Percentiles rank a stretch among this genome's conserved stretches.
phyloP scores from a whole-genome alignment of 2,113 vertebrate genomes.

The Peromyscus maniculatus region DNA sequence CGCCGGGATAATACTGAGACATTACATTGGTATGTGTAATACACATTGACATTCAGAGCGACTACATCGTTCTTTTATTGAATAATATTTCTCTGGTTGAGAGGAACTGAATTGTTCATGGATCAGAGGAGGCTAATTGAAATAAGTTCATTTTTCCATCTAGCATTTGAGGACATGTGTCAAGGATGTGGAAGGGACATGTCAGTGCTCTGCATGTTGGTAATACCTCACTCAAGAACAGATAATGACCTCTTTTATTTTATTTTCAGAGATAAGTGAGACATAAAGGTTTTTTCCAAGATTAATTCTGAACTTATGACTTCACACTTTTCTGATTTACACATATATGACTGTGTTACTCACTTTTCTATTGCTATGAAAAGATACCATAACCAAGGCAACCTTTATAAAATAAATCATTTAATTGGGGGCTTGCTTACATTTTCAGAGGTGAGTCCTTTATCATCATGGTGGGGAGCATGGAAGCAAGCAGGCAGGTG shows the following conservation, averaged over 20 bases:
- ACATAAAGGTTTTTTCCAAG: background rate
- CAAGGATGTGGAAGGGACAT: background rate
- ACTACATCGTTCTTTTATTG: background rate
- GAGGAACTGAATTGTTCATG: background rate
- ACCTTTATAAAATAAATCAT: background rate
- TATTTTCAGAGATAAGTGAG: conserved; percentile 7
- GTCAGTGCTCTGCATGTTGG: background rate
- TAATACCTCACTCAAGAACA: background rate
- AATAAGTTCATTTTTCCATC: background rate
- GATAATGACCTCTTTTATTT: background rate
- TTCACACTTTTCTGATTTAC: background rate
- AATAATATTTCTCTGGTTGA: conserved; percentile 27
- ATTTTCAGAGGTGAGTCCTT: background rate
- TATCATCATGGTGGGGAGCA: background rate
- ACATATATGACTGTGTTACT: background rate
- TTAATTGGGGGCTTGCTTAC: background rate
- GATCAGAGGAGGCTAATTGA: background rate
- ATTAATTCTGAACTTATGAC: background rate
- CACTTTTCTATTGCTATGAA: background rate
- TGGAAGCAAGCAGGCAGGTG: background rate
- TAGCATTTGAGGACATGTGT: background rate
- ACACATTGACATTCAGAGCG: background rate
- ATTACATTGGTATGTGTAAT: background rate
- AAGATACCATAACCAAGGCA: background rate
- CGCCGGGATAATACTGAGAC: conserved; percentile 10